A percentile compares a stretch with the other conserved stretches of the same genome.
These are phyloP conservation scores for Pemphredon lugubris DNA, from an alignment of 2,888 invertebrate genomes.

Conservation along the genomic window DNA sequence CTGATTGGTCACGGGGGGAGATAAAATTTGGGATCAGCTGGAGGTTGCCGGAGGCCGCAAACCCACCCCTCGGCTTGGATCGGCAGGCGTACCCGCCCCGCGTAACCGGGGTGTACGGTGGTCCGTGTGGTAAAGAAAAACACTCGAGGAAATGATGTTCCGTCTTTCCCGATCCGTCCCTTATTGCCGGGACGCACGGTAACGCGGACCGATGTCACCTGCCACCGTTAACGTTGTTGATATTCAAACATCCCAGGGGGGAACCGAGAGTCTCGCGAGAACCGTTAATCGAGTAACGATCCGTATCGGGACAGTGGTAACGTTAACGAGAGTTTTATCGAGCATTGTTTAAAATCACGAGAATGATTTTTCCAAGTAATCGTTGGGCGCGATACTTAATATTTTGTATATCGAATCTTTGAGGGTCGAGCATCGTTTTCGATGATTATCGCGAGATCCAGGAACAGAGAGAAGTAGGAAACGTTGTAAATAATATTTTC, in stretches of 20 bases:
- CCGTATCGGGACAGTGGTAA: no score
- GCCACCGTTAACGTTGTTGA: no score
- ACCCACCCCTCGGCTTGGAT: conserved; percentile 24
- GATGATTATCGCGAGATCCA: background rate
- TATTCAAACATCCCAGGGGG: no score
- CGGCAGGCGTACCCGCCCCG: conserved; percentile 29
- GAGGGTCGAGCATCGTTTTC: no score
- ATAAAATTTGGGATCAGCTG: conserved; percentile 68
- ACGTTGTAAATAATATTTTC: conserved; percentile 28
- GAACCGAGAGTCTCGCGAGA: no score
- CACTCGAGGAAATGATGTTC: conserved; percentile 51
- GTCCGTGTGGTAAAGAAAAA: conserved; percentile 46
- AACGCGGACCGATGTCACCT: background rate
- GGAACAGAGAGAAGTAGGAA: background rate
- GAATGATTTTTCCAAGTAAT: no score
- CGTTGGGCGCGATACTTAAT: no score
- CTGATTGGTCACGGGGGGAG: conserved; percentile 59
- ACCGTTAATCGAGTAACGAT: no score
- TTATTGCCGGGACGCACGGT: background rate
- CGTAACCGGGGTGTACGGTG: conserved; percentile 38
- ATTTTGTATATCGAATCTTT: no score
- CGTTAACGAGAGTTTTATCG: no score
- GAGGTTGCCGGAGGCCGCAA: conserved; percentile 45
- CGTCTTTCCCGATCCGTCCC: conserved; percentile 22
- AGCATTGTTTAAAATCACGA: no score